Evolutionary conservation across 1,140 invertebrate species (phyloP), one percentile per base, ranked within the genome.

Genomic region (Conus betulinus): DNA sequence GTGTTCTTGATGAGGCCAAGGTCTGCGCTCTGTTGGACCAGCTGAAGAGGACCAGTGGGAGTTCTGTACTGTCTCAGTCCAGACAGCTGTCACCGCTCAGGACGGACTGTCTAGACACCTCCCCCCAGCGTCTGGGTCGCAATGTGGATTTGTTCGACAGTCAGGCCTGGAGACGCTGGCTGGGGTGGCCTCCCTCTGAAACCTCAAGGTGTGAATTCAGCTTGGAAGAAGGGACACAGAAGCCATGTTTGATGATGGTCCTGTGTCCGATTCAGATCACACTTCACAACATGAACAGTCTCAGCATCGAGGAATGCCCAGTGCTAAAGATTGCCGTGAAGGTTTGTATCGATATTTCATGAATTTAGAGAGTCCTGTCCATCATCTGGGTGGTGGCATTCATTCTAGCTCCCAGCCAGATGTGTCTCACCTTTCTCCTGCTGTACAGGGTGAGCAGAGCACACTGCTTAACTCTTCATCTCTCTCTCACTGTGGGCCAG

Each of bases 141-240:
- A 93, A 82, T 88, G 87, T 91, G 25, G 92, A 92, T 60, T 76
- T 90, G 10, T 91, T 92, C 81, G 76, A 91, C 52, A 8, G 78
- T 25, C 27, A 52, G 27, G 78, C 78, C 27, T 79, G 78, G 78
- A 79, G 78, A n/a, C 67, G 23, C 6, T 71, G 23, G 6, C 13
- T 71, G 23, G 67, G 20, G 13, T 71, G 67, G 13, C 67, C 67
- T 23, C 57, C 0, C 15, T 11, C 15, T 60, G 57, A 15, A 60
- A 60, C 8, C 57, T 15, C 8, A 4, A 8, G 15, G 8, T 60
- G 57, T 60, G 8, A 60, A 8, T 11, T 60, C 57, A 60, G 15
- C 8, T 0, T 11, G 57, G 57, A 60, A 15, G 57, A 60, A 60
- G 57, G 57, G 15, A 11, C 57, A 60, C 57, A 60, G 57, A 60